Base-by-base conservation (phyloP, 2,888 invertebrate species). In the Tetramorium bicarinatum region DNA sequence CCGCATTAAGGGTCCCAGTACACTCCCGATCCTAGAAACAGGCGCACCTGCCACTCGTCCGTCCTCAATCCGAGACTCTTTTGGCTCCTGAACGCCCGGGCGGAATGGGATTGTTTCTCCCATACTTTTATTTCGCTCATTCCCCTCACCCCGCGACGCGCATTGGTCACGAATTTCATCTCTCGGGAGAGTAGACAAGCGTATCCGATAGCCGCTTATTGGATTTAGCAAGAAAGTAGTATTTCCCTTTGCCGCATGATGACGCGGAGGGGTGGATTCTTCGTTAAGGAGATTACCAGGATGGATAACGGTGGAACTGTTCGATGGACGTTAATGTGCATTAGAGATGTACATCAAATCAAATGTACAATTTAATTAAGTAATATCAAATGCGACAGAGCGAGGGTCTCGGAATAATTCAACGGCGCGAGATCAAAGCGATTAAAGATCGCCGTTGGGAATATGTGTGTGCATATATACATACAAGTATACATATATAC, bases 121-220 rank as follows among this genome's bases (percentile, higher is more conserved):
- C 69, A 80, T 84, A 64, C 79, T 75, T 52, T 69, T 56, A 44
- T 83, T 82, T 56, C 9, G 34, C 59, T 66, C 62, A 18, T 47
- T 13, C 49, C 66, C 76, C 74, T 13, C 75, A 11, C 18, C 56
- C 38, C 75, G 52, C 79, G 49, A 38, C 59, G 81, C 61, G 69
- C 84, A 74, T 67, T 64, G 83, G 87, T 87, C 90, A 91, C 87
- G 89, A 90, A 86, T 91, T 88, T 91, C 91, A 88, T 91, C 91
- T 91, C 90, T 88, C 90, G 66, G 59, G 86, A 89, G 88, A 88
- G 87, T 87, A 90, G 89, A 88, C 90, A 91, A 91, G 86, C 89
- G 88, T 90, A 90, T 89, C 87, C 86, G 89, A 91, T 89, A 86
- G 89, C 87, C 87, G 87, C 91, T 91, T 91, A 91, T 91, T 91